These are phyloP conservation scores for Pelecanus crispus DNA, from an alignment of 2,113 vertebrate genomes.

Conservation along the genomic window DNA sequence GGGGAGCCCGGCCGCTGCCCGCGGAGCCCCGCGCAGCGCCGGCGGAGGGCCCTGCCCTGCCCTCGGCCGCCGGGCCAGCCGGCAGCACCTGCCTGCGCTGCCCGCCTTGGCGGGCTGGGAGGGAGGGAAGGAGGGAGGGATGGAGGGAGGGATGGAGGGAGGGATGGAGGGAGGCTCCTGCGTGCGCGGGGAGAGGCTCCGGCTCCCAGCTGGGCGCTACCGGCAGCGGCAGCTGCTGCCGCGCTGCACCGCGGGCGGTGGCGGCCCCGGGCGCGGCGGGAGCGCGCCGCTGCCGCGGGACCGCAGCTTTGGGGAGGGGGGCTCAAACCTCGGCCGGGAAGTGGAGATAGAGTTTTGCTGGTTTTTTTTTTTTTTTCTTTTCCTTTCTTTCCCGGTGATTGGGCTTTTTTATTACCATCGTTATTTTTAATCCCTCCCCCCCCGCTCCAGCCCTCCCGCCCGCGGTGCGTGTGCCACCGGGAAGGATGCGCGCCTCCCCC, in stretches of 20 bases:
- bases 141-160: background rate
- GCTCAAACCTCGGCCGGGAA: background rate
- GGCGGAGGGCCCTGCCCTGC: background rate
- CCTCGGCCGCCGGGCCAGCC: background rate
- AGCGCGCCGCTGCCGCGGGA: background rate
- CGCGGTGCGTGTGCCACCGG: background rate
- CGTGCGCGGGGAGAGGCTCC: constrained; percentile 24
- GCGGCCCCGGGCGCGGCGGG: constrained; percentile 14
- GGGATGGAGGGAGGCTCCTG: constrained; percentile 14
- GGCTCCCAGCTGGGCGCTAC: constrained; percentile 55
- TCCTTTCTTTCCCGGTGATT: background rate
- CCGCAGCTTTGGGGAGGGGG: background rate
- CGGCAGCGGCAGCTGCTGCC: constrained; percentile 34
- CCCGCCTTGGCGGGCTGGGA: background rate
- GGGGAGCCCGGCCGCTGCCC: background rate
- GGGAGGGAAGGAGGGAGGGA: background rate
- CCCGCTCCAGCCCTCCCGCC: background rate
- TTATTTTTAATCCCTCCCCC: background rate
- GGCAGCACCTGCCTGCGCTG: background rate
- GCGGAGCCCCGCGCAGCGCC: background rate
- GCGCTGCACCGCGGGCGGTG: constrained; percentile 45
- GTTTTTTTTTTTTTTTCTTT: background rate
- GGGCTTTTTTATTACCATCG: background rate
- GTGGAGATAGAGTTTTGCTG: background rate
- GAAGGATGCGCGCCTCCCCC: background rate